Conservation (phyloP, 2,888 invertebrate species). For the Drosophila eohydei region DNA sequence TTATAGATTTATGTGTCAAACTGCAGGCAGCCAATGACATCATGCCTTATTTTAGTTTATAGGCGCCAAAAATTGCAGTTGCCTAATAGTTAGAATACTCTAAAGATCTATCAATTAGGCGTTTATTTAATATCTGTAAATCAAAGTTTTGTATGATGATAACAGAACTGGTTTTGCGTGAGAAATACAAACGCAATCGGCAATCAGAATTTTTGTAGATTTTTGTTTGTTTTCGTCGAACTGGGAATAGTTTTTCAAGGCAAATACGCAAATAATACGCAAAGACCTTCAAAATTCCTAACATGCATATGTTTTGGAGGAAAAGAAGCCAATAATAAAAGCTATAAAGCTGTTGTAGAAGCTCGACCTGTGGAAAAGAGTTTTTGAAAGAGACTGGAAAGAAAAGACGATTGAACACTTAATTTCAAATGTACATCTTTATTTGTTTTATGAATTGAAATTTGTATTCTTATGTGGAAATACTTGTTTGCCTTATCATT, state of each 20-base stretch:
- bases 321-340: not conserved
- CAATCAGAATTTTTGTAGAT: not conserved
- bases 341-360: not conserved
- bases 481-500: slow-evolving; percentile 47
- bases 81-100: not conserved
- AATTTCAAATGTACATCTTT: slow-evolving; percentile 52
- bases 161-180: not conserved
- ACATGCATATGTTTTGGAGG: not conserved
- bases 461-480: slow-evolving; percentile 52
- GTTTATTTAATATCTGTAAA: not conserved
- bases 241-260: not conserved
- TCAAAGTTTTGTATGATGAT: not conserved
- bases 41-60: slow-evolving; percentile 42
- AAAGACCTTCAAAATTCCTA: not conserved
- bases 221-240: not conserved
- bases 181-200: not conserved
- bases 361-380: no score
- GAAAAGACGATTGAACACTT: slow-evolving; percentile 2
- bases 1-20: slow-evolving; percentile 29
- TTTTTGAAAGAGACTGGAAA: not conserved
- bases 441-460: slow-evolving; percentile 50
- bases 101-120: not conserved
- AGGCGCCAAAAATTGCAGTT: slow-evolving; percentile 16
- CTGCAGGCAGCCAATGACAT: slow-evolving; percentile 61
- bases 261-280: not conserved